Evolutionary conservation across 2,797 vertebrate genomes (phyloP).

Genomic region (Cephalopachus bancanus): DNA sequence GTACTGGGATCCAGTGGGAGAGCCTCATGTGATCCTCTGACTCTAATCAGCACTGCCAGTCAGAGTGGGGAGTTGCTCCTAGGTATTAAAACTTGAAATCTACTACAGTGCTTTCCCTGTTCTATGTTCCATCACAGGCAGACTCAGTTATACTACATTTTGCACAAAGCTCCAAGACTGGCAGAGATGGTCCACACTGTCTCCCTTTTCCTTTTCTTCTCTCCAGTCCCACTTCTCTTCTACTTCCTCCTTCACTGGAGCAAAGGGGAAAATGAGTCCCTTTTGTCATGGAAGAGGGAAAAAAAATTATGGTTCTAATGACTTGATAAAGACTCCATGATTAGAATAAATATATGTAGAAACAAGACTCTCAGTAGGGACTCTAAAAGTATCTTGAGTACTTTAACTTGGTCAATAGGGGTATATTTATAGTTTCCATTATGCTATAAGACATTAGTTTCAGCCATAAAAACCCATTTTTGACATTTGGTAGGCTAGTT

Average conservation of each 20-base stretch:
- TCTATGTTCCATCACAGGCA: background rate
- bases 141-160: background rate
- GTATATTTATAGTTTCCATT: background rate
- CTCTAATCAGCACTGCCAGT: background rate
- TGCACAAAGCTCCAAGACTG: background rate
- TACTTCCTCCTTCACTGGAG: background rate
- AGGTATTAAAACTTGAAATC: background rate
- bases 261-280: background rate
- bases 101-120: background rate
- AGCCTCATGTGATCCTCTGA: background rate
- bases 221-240: background rate
- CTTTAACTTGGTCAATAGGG: background rate
- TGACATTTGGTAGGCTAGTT: background rate
- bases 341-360: background rate
- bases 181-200: too few species aligned
- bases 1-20: background rate
- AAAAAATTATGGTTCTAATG: background rate
- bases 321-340: background rate
- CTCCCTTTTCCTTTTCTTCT: background rate
- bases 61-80: too few species aligned
- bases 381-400: background rate
- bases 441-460: background rate
- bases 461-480: background rate
- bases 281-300: background rate
- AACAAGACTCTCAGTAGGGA: background rate